Evolutionary conservation across 2,113 vertebrate species (phyloP).

Genomic region (Bolborhynchus lineola): DNA sequence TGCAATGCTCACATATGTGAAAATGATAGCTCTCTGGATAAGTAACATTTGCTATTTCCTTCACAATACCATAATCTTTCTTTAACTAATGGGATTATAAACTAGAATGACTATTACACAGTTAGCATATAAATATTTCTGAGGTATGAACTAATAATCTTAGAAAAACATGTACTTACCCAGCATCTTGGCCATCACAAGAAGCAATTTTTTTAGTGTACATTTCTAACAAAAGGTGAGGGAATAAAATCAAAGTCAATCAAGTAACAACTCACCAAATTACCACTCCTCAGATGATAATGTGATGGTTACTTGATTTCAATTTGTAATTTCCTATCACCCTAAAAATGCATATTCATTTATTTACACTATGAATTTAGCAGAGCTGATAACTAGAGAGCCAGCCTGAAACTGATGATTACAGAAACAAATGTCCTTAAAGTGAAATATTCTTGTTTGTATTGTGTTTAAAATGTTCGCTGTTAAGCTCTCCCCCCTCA

Average conservation of each 20-base stretch:
- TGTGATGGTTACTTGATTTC: neutral
- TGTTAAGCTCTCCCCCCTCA: neutral
- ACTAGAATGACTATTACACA: neutral
- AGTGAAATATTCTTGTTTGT: neutral
- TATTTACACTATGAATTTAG: neutral
- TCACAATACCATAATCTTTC: neutral
- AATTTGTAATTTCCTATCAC: neutral
- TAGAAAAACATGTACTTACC: neutral
- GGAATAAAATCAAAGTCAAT: neutral
- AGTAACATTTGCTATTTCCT: neutral
- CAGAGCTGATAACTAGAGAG: neutral
- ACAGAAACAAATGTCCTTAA: neutral
- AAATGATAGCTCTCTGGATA: neutral
- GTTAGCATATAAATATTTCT: neutral
- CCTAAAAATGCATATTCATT: neutral
- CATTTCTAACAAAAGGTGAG: neutral
- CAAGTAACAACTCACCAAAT: neutral
- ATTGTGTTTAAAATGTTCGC: neutral
- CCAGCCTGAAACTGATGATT: neutral
- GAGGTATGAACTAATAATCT: neutral
- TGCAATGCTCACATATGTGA: neutral
- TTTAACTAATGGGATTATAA: neutral
- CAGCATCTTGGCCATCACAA: neutral
- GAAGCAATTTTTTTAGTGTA: neutral
- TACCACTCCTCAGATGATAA: neutral